A percentile compares a stretch with the other conserved stretches of the same genome.
These are phyloP conservation scores for Pterocles gutturalis DNA, from an alignment of 2,113 vertebrate genomes.

Conservation along the genomic window DNA sequence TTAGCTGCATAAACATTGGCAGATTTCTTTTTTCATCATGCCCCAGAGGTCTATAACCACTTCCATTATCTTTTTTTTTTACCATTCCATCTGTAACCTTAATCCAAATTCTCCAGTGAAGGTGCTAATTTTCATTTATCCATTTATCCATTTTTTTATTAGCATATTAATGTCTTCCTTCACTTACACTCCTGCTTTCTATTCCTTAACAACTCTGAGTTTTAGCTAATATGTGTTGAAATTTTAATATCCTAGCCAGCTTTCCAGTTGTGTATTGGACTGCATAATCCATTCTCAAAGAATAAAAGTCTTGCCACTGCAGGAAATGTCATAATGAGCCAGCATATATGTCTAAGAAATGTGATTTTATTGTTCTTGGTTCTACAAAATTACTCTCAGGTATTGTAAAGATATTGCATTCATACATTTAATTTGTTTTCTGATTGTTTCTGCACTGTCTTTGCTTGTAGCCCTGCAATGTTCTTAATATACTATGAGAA, in stretches of 20 bases:
- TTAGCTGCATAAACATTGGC: slow-evolving; percentile 30
- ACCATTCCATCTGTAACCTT: background rate
- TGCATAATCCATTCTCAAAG: background rate
- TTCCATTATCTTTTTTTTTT: background rate
- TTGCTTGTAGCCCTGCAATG: background rate
- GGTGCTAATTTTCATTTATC: background rate
- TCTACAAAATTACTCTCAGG: background rate
- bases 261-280: background rate
- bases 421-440: background rate
- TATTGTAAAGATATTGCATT: background rate
- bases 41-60: background rate
- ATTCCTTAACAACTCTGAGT: background rate
- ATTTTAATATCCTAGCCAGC: background rate
- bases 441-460: background rate
- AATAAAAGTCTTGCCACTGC: background rate
- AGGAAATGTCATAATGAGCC: background rate
- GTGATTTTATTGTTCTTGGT: background rate
- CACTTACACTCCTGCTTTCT: background rate
- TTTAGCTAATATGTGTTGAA: background rate
- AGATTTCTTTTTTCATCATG: background rate
- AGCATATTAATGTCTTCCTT: background rate
- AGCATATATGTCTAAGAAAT: background rate
- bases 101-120: background rate
- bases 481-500: background rate
- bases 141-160: background rate